Evolutionary conservation across 2,113 vertebrate species (phyloP).

Genomic region (Brachionichthys hirsutus): DNA sequence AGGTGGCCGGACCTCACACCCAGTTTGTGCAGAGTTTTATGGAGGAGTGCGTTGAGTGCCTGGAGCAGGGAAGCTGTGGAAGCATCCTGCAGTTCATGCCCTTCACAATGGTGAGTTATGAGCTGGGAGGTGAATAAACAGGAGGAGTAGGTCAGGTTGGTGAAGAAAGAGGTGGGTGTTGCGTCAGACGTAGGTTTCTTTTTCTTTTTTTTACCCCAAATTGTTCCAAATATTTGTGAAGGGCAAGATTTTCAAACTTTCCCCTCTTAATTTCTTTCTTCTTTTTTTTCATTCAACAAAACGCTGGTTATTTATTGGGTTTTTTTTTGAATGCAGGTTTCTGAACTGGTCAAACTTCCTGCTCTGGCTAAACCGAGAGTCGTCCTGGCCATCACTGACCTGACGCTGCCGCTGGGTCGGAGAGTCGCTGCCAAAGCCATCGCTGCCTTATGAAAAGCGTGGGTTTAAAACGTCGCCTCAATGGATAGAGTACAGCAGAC

Average conservation of each 20-base stretch:
- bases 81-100: slow-evolving; percentile 99
- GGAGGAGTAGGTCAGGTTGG: not conserved
- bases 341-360: slow-evolving; percentile 93
- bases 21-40: slow-evolving; percentile 99
- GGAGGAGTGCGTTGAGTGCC: slow-evolving; percentile 94
- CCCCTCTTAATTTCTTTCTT: too few relatives aligned
- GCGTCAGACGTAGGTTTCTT: slow-evolving; percentile 4
- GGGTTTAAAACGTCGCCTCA: not conserved
- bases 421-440: slow-evolving; percentile 96
- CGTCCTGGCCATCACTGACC: slow-evolving; percentile 92
- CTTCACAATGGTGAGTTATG: slow-evolving; percentile 90
- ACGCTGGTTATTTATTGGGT: not conserved
- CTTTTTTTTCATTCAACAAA: too few relatives aligned
- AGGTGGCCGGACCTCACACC: slow-evolving; percentile 91
- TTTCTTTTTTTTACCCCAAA: not conserved
- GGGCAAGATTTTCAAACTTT: too few relatives aligned
- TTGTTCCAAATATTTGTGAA: too few relatives aligned
- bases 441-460: slow-evolving; percentile 78
- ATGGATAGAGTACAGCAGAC: not conserved
- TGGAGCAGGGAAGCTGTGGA: slow-evolving; percentile 90
- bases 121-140: not conserved
- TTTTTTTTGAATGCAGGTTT: slow-evolving; percentile 78
- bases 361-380: slow-evolving; percentile 92
- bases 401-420: slow-evolving; percentile 91
- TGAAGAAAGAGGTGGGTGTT: slow-evolving; percentile 16